A percentile compares a stretch with the other conserved stretches of the same genome.
Evolutionary conservation across 35 echinoderm and acorn worm genomes (phyloP).

Genomic region (Ophioderma brevispina): DNA sequence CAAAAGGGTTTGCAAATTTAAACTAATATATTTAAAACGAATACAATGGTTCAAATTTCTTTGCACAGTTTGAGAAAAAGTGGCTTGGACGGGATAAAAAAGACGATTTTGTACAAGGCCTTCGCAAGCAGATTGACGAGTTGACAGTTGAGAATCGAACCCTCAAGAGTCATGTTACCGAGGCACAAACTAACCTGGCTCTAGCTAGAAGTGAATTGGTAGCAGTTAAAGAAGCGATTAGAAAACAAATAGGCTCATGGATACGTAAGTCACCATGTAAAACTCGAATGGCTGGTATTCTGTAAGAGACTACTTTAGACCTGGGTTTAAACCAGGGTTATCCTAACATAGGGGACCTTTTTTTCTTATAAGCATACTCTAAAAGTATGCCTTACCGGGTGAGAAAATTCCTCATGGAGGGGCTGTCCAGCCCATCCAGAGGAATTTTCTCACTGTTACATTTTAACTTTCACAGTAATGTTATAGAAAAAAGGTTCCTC

Average conservation of each 20-base stretch:
- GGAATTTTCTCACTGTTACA: no score
- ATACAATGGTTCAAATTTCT: background rate
- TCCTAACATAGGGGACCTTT: no score
- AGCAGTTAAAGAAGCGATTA: slow-evolving; percentile 76
- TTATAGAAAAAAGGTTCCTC: no score
- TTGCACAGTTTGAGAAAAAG: slow-evolving; percentile 64
- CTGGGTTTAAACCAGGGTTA: no score
- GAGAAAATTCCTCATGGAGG: no score
- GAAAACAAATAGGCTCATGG: slow-evolving; percentile 86
- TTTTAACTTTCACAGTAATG: no score
- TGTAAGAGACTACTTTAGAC: no score
- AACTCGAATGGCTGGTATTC: no score
- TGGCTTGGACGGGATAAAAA: slow-evolving; percentile 69
- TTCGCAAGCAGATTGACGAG: slow-evolving; percentile 70
- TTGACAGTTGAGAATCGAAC: slow-evolving; percentile 76
- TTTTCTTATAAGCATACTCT: no score
- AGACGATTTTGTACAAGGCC: slow-evolving; percentile 64
- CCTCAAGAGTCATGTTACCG: slow-evolving; percentile 67
- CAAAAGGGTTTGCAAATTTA: background rate
- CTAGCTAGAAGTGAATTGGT: slow-evolving; percentile 72
- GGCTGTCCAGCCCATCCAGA: no score
- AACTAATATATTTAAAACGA: background rate
- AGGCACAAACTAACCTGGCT: slow-evolving; percentile 80
- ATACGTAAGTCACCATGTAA: slow-evolving; percentile 70
- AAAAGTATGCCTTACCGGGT: no score